A percentile compares a stretch with the other conserved stretches of the same genome.
Evolutionary conservation across 2,888 invertebrate species (phyloP).

Genomic region (Blera fallax): DNA sequence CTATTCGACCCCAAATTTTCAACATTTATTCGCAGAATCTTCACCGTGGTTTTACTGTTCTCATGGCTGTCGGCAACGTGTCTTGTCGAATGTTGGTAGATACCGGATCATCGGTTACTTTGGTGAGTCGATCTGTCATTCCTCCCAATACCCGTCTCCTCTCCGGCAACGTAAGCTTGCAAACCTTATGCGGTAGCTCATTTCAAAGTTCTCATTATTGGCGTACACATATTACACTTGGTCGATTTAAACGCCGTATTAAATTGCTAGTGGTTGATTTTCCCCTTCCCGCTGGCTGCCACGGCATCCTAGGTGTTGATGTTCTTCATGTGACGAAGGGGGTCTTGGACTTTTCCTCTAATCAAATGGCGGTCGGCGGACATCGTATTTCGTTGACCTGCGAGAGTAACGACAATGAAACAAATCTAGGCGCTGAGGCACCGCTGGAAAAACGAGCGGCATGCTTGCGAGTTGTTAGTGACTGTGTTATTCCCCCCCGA

Average conservation of each 20-base stretch:
- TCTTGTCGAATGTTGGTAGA: conserved; percentile 3
- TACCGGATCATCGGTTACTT: conserved; percentile 6
- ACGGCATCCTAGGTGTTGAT: conserved; percentile 34
- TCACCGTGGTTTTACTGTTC: not conserved
- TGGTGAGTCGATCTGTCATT: conserved; percentile 31
- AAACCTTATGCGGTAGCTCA: too few species aligned
- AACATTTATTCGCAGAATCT: conserved; percentile 8
- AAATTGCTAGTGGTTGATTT: conserved; percentile 18
- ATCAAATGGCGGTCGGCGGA: not conserved
- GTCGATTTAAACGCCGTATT: conserved; percentile 19
- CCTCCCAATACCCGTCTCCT: too few species aligned
- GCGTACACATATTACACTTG: too few species aligned
- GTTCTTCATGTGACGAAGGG: conserved; percentile 15
- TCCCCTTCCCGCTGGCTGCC: conserved; percentile 11
- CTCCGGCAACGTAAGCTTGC: too few species aligned
- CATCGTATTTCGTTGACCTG: too few species aligned
- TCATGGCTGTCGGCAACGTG: not conserved
- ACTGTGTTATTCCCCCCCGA: too few species aligned
- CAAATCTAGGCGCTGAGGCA: too few species aligned
- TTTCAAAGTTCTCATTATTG: too few species aligned
- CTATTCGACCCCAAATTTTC: conserved; percentile 28
- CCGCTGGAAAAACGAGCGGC: too few species aligned
- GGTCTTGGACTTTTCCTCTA: conserved; percentile 15
- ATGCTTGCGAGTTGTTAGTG: too few species aligned
- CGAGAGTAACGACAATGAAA: too few species aligned